Percentiles rank a stretch among this genome's conserved stretches.
phyloP scores from a whole-genome alignment of 2,888 invertebrate genomes.

The Eilema sororculum region DNA sequence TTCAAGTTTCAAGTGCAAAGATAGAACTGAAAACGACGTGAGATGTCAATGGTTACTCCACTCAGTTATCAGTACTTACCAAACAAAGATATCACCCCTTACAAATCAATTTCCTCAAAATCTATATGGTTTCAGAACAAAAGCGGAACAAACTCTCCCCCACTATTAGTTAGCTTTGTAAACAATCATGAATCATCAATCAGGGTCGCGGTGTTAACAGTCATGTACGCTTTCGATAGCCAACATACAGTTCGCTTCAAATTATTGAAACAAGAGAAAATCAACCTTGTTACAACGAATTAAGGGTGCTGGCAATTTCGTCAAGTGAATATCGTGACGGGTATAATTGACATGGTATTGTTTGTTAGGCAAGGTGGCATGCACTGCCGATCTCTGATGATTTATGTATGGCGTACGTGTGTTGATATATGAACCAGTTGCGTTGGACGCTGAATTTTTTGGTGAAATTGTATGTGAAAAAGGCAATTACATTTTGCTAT shows the following conservation, averaged over 20 bases:
- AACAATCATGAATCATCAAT: slow-evolving; percentile 61
- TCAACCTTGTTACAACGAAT: slow-evolving; percentile 8
- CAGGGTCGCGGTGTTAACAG: slow-evolving; percentile 51
- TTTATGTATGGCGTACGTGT: slow-evolving; percentile 30
- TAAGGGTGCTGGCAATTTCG: background rate
- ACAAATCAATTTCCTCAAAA: slow-evolving; percentile 19
- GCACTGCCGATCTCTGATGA: slow-evolving; percentile 39
- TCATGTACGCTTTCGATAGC: slow-evolving; percentile 27
- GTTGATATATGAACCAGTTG: background rate
- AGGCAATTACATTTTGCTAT: background rate
- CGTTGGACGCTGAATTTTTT: background rate
- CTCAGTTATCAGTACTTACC: background rate
- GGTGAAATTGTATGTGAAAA: slow-evolving; percentile 17
- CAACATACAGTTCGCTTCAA: slow-evolving; percentile 14
- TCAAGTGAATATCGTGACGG: background rate
- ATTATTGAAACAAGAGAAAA: background rate
- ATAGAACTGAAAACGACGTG: no score
- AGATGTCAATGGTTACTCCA: background rate
- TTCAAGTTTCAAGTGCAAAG: background rate
- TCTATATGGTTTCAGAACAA: slow-evolving; percentile 2
- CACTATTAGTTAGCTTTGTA: slow-evolving; percentile 43
- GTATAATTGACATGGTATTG: slow-evolving; percentile 39
- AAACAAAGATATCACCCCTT: slow-evolving; percentile 14
- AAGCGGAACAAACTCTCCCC: slow-evolving; percentile 18
- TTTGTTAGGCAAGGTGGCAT: slow-evolving; percentile 40